phyloP scores from a whole-genome alignment of 2,113 vertebrate species.

The Podarcis muralis region DNA sequence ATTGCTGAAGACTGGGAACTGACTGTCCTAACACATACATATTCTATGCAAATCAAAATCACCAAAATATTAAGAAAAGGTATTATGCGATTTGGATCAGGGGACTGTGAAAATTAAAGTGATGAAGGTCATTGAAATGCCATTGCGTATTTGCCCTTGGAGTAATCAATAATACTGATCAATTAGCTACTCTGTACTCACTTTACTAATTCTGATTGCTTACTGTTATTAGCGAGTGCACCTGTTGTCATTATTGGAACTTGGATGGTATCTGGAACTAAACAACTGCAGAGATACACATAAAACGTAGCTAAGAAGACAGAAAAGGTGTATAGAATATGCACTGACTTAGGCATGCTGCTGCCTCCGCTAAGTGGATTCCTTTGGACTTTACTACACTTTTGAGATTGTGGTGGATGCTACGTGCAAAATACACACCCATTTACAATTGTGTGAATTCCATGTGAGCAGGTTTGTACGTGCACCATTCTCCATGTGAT shows the following conservation, averaged over 20 bases:
- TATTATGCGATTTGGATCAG: neutral
- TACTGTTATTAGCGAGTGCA: neutral
- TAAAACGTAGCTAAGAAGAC: neutral
- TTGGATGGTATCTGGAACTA: neutral
- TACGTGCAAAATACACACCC: no score
- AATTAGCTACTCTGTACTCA: neutral
- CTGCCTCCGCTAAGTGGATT: neutral
- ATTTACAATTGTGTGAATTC: neutral
- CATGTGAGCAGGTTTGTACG: neutral
- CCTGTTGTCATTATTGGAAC: no score
- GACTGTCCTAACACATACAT: neutral
- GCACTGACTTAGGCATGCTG: neutral
- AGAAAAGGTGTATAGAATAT: neutral
- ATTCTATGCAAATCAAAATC: neutral
- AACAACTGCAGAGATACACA: neutral
- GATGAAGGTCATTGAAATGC: neutral
- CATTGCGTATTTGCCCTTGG: rapidly evolving
- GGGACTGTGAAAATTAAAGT: constrained; percentile 4
- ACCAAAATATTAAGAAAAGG: neutral
- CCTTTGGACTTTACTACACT: neutral
- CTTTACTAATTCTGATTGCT: neutral
- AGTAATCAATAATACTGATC: neutral
- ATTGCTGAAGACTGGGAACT: neutral
- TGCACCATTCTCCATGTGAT: neutral
- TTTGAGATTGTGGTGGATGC: neutral